Percentiles rank a stretch among this genome's conserved stretches.
These are phyloP conservation scores for Chelmon rostratus DNA, from an alignment of 2,797 vertebrate genomes.

Conservation along the genomic window DNA sequence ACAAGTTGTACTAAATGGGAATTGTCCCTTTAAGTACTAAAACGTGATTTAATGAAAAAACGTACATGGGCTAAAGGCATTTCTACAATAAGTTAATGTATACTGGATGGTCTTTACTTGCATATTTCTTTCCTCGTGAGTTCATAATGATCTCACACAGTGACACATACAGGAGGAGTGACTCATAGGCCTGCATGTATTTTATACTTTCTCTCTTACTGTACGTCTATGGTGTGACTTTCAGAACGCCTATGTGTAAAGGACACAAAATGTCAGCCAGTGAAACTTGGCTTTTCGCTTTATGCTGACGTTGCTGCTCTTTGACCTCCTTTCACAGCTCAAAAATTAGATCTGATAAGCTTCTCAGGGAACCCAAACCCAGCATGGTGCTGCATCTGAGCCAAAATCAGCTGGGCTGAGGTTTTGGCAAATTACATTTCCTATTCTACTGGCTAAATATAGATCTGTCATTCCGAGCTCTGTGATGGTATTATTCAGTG, in stretches of 20 bases:
- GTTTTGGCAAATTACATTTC: conserved; percentile 28
- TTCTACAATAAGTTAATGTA: too few relatives aligned
- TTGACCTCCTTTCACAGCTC: conserved; percentile 31
- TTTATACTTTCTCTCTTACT: not conserved
- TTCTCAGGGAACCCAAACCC: conserved; percentile 21
- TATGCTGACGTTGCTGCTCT: conserved; percentile 42
- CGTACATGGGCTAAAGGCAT: too few relatives aligned
- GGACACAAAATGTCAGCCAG: conserved; percentile 48
- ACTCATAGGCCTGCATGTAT: not conserved
- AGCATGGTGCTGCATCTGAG: conserved; percentile 11
- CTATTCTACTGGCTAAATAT: conserved; percentile 18
- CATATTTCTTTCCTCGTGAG: too few relatives aligned
- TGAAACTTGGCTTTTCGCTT: conserved; percentile 36
- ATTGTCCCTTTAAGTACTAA: too few relatives aligned
- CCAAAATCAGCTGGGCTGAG: conserved; percentile 4
- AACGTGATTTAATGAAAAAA: too few relatives aligned
- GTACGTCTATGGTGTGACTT: conserved; percentile 11
- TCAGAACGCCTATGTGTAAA: conserved; percentile 10
- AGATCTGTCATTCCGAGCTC: conserved; percentile 20
- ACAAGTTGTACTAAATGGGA: too few relatives aligned
- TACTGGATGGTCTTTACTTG: too few relatives aligned
- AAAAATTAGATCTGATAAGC: conserved; percentile 34
- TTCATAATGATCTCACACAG: not conserved
- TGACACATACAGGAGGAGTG: conserved; percentile 3
- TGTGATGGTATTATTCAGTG: conserved; percentile 5